Evolutionary conservation across 2,113 vertebrate species (phyloP), one percentile per base, ranked within the genome.

Genomic region (Stegostoma tigrinum): DNA sequence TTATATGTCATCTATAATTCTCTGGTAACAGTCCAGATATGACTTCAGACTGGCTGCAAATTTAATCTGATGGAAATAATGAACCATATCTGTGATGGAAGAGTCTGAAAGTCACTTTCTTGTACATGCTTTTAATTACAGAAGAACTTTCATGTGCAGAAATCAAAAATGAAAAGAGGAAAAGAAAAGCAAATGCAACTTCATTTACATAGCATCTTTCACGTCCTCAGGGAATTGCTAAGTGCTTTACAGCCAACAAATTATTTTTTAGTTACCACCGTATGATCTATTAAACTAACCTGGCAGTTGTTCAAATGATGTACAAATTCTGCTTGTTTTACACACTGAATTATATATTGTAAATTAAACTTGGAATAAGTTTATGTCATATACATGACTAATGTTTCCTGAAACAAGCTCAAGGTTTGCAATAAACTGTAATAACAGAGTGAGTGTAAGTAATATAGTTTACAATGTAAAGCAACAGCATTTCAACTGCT

Each of bases 31-130:
- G 34, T 66, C 90, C 55, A 93, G 90, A 93, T 66, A 66, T 93
- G 61, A 93, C 55, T n/a, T 91, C 89, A 91, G 48, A 64, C 30
- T 17, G 17, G 15, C 61, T 67, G 61, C 17, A 38, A 67, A 94
- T 94, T 67, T 52, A 64, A 34, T 90, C 24, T 90, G 34, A 91
- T 91, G 27, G 30, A 91, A 91, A n/a, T 91, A 80, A 48, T 86
- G 1, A 89, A 48, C 78, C 48, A 52, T 52, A 87, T 52, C 45
- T 89, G 24, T 34, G 90, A 5, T 34, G 42, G 19, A 23, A 67
- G 27, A 94, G n/a, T 94, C 91, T 68, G 61, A 68, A 68, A 12
- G n/a, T 68, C 2, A 7, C 48, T 17, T 3, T 61, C 3, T 17
- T 90, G 14, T 2, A 90, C 17, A 10, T 90, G 52, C 23, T 61